Evolutionary conservation across 2,888 invertebrate genomes (phyloP).

Genomic region (Platycheirus rosarum): DNA sequence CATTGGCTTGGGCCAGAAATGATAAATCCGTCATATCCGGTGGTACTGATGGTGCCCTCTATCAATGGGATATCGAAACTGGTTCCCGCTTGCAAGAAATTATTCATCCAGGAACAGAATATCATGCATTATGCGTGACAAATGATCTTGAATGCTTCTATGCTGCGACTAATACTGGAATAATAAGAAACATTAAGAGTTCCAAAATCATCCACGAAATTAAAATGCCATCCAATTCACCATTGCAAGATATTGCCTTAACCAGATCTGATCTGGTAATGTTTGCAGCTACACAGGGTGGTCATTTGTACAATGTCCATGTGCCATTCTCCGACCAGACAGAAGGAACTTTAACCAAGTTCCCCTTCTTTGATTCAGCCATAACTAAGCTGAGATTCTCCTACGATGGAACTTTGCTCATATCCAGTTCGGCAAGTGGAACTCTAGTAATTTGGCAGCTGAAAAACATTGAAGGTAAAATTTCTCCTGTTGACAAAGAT

Average conservation of each 20-base stretch:
- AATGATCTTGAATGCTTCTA: slow-evolving; percentile 80
- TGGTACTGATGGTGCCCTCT: slow-evolving; percentile 94
- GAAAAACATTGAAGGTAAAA: slow-evolving; percentile 87
- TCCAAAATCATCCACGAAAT: slow-evolving; percentile 80
- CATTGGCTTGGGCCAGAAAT: slow-evolving; percentile 80
- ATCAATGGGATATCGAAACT: slow-evolving; percentile 92
- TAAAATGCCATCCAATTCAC: slow-evolving; percentile 76
- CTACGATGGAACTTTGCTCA: slow-evolving; percentile 89
- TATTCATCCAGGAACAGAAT: slow-evolving; percentile 90
- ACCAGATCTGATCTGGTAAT: slow-evolving; percentile 92
- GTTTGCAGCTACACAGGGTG: slow-evolving; percentile 90
- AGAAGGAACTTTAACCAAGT: slow-evolving; percentile 80
- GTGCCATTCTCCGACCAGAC: slow-evolving; percentile 83
- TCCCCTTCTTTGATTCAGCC: slow-evolving; percentile 83
- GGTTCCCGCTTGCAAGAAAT: slow-evolving; percentile 90
- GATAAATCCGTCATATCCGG: slow-evolving; percentile 93
- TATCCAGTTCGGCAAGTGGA: slow-evolving; percentile 90
- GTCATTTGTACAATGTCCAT: slow-evolving; percentile 90
- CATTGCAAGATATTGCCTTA: slow-evolving; percentile 84
- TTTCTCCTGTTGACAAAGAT: slow-evolving; percentile 89
- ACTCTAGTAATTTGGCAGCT: slow-evolving; percentile 94
- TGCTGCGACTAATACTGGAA: slow-evolving; percentile 80
- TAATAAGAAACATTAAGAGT: slow-evolving; percentile 79
- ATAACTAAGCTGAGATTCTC: slow-evolving; percentile 87
- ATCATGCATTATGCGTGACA: slow-evolving; percentile 86